Evolutionary conservation across 1,140 invertebrate genomes (phyloP), one percentile per base, ranked within the genome.

Genomic region (Scaptomyza graminum): DNA sequence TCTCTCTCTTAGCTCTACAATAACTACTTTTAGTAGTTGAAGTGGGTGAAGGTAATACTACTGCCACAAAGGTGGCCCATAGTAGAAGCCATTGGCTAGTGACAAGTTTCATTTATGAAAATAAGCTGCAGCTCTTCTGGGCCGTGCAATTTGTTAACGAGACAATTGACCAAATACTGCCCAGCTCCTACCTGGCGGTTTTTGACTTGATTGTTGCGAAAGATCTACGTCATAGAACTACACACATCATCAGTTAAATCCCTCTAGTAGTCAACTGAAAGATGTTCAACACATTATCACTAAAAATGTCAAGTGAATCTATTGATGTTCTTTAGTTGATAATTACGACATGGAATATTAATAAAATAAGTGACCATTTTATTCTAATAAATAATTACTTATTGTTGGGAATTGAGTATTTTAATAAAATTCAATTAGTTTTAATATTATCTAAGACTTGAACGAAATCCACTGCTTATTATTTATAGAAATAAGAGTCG

Each of bases 151-250:
- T 85, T 85, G 82, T 87, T 87, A 85, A 78, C 82, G 62, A 87
- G 74, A 87, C 82, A 85, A 85, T 85, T 85, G 82, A 78, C 82
- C 82, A 87, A 85, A 78, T 82, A 74, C 50, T 54, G 37, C 65
- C 13, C 57, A 62, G 66, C 37, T 41, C 37, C n/a, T 41, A 8
- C 4, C 37, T 12, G 37, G 54, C 43, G n/a, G 34, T 37, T 54
- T 67, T 51, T 56, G 46, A 70, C 77, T 62, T 74, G 77, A 77
- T 81, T 85, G 77, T 39, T 62, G 59, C 41, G 57, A 39, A 54
- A 34, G 18, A 22, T 22, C 18, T 22, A 22, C 18, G 0, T 3
- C 3, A 1, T 9, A 34, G 43, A 39, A 25, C 28, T 22, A 28
- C 47, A 46, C 50, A 43, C 62, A 70, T 57, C 50, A 66, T 57